Evolutionary conservation across 1,140 invertebrate genomes (phyloP).

Genomic region (Drosophila insularis): DNA sequence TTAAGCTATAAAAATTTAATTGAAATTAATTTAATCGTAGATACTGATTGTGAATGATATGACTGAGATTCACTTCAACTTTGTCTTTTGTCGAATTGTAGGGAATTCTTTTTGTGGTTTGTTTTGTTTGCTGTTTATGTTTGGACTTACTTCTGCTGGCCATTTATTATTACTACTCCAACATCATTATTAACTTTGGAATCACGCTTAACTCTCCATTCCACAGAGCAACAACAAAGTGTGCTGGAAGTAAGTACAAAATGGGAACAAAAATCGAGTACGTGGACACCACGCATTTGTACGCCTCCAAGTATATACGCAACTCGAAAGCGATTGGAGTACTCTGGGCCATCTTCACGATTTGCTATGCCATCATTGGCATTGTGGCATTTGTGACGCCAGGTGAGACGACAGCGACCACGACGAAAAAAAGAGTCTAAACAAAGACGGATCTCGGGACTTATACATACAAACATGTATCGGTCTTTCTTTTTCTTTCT

Average conservation of each 20-base stretch:
- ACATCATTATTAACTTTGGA: slow-evolving; percentile 54
- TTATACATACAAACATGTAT: slow-evolving; percentile 11
- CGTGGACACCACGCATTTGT: slow-evolving; percentile 93
- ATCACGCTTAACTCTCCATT: slow-evolving; percentile 47
- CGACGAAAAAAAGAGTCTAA: not conserved
- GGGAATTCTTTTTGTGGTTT: slow-evolving; percentile 20
- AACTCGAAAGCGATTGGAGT: slow-evolving; percentile 98
- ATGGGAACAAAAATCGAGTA: slow-evolving; percentile 96
- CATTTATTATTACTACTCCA: slow-evolving; percentile 24
- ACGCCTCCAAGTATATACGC: slow-evolving; percentile 95
- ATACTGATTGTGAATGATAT: too few species aligned
- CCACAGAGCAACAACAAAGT: slow-evolving; percentile 43
- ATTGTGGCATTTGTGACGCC: slow-evolving; percentile 97
- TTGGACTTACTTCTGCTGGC: not conserved
- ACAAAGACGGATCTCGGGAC: not conserved
- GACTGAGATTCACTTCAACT: not conserved
- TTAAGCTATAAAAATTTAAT: too few species aligned
- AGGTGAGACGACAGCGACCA: slow-evolving; percentile 43
- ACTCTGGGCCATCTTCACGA: slow-evolving; percentile 97
- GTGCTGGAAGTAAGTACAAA: slow-evolving; percentile 51
- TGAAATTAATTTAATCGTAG: too few species aligned
- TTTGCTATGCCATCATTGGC: slow-evolving; percentile 97
- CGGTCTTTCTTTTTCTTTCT: not conserved
- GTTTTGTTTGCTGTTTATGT: slow-evolving; percentile 17
- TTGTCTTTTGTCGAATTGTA: not conserved